A percentile compares a stretch with the other conserved stretches of the same genome.
Evolutionary conservation across 2,113 vertebrate species (phyloP).

Genomic region (Cyphomyrus plagiostoma): DNA sequence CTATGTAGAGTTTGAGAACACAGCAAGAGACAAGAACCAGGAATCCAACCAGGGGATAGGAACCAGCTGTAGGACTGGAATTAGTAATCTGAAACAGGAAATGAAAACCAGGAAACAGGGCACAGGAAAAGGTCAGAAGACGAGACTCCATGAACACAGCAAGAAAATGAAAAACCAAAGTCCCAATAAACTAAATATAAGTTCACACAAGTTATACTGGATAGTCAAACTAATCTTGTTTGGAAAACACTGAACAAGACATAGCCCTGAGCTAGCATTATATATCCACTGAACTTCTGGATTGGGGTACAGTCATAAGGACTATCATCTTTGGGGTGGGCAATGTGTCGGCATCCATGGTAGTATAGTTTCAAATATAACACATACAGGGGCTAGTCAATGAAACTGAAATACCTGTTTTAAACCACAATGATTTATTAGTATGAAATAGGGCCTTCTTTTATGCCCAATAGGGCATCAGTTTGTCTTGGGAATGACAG

Average conservation of each 20-base stretch:
- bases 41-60: background rate
- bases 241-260: background rate
- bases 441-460: too few species aligned
- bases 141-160: background rate
- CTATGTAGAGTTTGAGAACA: background rate
- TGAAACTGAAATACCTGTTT: too few species aligned
- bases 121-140: background rate
- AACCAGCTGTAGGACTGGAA: background rate
- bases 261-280: background rate
- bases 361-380: background rate
- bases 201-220: background rate
- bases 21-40: background rate
- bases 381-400: background rate
- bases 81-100: background rate
- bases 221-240: background rate
- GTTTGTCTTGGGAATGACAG: too few species aligned
- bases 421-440: too few species aligned
- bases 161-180: background rate
- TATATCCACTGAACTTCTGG: background rate
- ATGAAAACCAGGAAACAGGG: background rate
- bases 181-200: background rate
- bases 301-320: background rate
- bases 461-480: too few species aligned
- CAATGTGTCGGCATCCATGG: background rate
- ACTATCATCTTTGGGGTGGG: background rate